Evolutionary conservation across 2,888 invertebrate species (phyloP), one percentile per base, ranked within the genome.

Genomic region (Megalurothrips usitatus): DNA sequence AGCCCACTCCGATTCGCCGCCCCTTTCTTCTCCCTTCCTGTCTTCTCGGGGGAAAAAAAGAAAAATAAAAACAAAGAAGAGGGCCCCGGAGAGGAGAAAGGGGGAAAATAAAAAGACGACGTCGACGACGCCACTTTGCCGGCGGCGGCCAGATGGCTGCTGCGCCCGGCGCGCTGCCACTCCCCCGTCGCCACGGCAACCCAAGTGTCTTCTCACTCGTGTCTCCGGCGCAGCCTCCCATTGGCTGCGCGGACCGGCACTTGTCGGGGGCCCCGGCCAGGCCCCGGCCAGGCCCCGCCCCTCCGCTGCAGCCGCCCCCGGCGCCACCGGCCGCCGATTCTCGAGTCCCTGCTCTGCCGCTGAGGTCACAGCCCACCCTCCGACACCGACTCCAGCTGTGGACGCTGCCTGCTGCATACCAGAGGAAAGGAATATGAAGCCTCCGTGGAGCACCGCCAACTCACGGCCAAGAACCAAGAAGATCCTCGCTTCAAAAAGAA

Each of bases 171-270:
- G 3, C 6, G 26, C 68, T 9, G 68, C 68, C 68, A 75, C 26
- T 75, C 68, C 10, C 58, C 68, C 12, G 68, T 75, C 68, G 23
- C 68, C 68, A 75, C 26, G 68, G 68, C 68, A 26, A 75, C 68
- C 23, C 68, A 75, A 75, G 68, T 75, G 68, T 75, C 68, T 26
- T 75, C 68, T 75, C 68, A 75, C 68, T 63, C 63, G 12, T 75
- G 68, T 75, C 68, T 12, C 68, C 68, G 26, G 68, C 68, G 23
- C 68, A 17, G 52, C 26, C 68, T 11, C 68, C 68, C 68, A 75
- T 75, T 75, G 68, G 68, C 26, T 23, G 68, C 68, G 11, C 19
- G 14, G 49, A 49, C 49, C 49, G 49, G 49, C 9, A 14, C 49
- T 49, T 11, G 49, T 49, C 49, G 49, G 14, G 49, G 49, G 49